Evolutionary conservation across 1,140 invertebrate genomes (phyloP).

Genomic region (Lamellibrachia luymesi): DNA sequence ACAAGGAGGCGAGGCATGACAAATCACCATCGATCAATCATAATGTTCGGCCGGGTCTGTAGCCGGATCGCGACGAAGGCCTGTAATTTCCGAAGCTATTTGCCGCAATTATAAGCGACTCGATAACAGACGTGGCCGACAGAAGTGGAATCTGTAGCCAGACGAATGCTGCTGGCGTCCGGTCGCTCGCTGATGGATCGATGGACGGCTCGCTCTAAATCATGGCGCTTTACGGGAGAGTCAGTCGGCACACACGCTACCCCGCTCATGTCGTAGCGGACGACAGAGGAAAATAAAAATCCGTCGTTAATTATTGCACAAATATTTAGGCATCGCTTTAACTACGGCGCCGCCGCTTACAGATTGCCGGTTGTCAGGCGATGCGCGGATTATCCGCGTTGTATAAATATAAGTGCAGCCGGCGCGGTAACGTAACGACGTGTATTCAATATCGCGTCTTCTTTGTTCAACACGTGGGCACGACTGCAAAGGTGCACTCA

Average conservation of each 20-base stretch:
- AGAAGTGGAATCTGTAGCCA: constrained; percentile 1
- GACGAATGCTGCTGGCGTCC: background rate
- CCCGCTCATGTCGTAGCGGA: background rate
- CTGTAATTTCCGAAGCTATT: constrained; percentile 5
- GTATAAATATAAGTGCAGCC: background rate
- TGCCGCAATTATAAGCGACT: background rate
- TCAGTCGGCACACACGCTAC: background rate
- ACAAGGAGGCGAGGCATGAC: background rate
- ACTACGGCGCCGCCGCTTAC: background rate
- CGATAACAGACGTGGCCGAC: background rate
- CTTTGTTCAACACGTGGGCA: background rate
- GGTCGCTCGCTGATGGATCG: background rate
- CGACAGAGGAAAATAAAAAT: background rate
- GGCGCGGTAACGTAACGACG: background rate
- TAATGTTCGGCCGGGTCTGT: background rate
- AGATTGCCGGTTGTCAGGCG: background rate
- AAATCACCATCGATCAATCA: constrained; percentile 5
- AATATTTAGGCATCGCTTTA: background rate
- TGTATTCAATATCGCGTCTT: background rate
- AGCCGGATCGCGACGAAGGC: background rate
- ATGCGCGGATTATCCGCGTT: background rate
- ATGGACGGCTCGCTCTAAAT: background rate
- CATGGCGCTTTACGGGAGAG: background rate
- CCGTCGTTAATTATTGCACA: background rate
- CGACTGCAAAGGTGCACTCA: background rate